phyloP scores from a whole-genome alignment of 1,140 invertebrate genomes.

The Brachionus rubens region DNA sequence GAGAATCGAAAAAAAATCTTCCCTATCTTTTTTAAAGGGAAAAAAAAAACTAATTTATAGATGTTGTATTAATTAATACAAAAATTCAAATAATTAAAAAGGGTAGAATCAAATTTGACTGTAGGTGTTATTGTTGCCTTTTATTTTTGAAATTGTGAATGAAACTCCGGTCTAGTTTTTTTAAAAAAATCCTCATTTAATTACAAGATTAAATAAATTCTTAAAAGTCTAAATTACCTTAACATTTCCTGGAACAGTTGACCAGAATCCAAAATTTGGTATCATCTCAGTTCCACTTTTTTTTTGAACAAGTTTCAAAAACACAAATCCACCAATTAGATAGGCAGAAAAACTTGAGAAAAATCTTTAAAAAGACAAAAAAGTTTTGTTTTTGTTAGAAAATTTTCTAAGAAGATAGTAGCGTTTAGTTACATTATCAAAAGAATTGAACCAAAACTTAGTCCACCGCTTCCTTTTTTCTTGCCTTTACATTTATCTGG shows the following conservation, averaged over 20 bases:
- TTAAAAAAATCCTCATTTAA: too few species aligned
- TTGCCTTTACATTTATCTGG: not conserved
- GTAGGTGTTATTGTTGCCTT: not conserved
- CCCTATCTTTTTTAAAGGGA: too few species aligned
- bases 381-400: not conserved
- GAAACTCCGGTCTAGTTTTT: not conserved
- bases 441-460: not conserved
- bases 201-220: too few species aligned
- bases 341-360: not conserved
- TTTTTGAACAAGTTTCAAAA: slow-evolving; percentile 25
- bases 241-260: not conserved
- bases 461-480: too few species aligned
- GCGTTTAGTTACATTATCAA: slow-evolving; percentile 1
- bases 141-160: not conserved
- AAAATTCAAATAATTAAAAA: too few species aligned
- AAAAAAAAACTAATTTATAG: too few species aligned
- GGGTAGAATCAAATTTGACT: not conserved
- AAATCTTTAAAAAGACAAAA: not conserved
- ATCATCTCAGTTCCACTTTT: slow-evolving; percentile 5
- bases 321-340: not conserved
- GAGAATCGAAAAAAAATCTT: too few species aligned
- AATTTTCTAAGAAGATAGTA: not conserved
- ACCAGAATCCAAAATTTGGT: slow-evolving; percentile 7
- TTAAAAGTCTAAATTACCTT: too few species aligned
- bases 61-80: too few species aligned